Evolutionary conservation across 2,113 vertebrate species (phyloP).

Genomic region (Pristiophorus japonicus): DNA sequence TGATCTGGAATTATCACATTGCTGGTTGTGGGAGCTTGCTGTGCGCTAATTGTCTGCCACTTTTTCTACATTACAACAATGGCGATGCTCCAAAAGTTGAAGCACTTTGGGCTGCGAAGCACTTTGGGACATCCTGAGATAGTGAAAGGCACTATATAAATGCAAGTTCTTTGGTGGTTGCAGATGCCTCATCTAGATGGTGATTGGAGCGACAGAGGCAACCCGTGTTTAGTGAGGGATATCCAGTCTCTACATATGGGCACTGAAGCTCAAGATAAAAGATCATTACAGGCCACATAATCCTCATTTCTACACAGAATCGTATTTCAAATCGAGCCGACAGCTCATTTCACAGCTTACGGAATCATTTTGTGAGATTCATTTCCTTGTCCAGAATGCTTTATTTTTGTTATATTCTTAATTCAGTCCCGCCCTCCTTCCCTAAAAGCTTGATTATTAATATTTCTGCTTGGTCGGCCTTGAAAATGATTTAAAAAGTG

Average conservation of each 20-base stretch:
- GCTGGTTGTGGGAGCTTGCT: not conserved
- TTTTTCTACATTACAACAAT: not conserved
- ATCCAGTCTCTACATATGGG: not conserved
- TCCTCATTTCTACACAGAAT: not conserved
- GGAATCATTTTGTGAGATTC: not conserved
- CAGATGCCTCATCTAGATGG: not conserved
- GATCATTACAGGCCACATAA: not conserved
- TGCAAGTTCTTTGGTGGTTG: not conserved
- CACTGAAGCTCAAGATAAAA: not conserved
- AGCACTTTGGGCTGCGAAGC: not conserved
- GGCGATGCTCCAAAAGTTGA: not conserved
- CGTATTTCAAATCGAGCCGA: not conserved
- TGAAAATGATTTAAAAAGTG: not conserved
- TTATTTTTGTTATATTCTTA: not conserved
- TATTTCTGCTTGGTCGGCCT: not conserved
- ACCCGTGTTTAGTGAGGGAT: not conserved
- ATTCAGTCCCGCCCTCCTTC: not conserved
- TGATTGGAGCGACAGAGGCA: not conserved
- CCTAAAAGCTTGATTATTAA: not conserved
- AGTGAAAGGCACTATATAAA: not conserved
- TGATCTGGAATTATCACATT: not conserved
- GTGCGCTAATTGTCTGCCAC: not conserved
- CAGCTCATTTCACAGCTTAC: not conserved
- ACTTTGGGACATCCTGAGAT: not conserved
- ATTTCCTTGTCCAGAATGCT: not conserved